These are phyloP conservation scores for Spongilla lacustris DNA, from an alignment of 37 sponge, comb jelly and placozoan genomes.

Conservation along the genomic window DNA sequence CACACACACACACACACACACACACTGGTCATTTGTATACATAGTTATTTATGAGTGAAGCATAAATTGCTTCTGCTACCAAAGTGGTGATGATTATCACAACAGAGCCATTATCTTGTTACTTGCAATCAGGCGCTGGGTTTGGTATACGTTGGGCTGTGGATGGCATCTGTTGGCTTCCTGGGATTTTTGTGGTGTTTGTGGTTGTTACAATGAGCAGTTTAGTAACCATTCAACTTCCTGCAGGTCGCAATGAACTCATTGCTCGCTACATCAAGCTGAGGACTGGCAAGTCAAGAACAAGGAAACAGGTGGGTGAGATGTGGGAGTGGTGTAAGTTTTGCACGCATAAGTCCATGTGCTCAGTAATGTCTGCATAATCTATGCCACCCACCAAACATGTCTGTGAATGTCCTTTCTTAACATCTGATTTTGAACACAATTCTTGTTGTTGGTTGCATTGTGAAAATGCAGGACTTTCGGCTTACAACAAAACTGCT, in stretches of 20 bases:
- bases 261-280: constrained; percentile 97
- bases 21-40: background rate
- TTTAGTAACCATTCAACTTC: background rate
- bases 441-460: background rate
- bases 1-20: background rate
- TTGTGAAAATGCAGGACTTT: background rate
- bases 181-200: background rate
- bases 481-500: background rate
- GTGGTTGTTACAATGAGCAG: background rate
- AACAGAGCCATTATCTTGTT: background rate
- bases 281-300: constrained; percentile 91
- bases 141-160: background rate
- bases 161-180: background rate
- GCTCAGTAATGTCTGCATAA: background rate
- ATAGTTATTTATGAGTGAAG: background rate
- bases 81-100: background rate
- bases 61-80: background rate
- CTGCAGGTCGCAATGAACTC: constrained; percentile 94
- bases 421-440: background rate
- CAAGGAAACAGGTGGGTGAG: constrained; percentile 91
- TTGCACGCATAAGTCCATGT: background rate
- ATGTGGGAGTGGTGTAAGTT: background rate
- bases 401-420: background rate
- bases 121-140: background rate
- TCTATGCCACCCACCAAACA: background rate